Evolutionary conservation across 2,113 vertebrate genomes (phyloP).

Genomic region (Protomyctophum bolini): DNA sequence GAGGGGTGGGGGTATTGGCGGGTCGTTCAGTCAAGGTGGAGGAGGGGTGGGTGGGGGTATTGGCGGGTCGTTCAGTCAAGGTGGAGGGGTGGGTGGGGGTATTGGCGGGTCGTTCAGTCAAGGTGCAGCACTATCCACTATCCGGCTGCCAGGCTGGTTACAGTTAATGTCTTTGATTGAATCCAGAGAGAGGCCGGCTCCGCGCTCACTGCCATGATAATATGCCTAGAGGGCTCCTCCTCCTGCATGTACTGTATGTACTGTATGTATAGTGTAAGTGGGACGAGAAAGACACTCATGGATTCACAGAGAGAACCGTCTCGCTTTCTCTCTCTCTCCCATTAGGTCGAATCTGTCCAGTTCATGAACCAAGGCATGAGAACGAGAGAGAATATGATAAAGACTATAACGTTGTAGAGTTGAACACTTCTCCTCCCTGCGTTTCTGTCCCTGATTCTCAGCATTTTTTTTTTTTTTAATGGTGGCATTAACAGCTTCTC

Average conservation of each 20-base stretch:
- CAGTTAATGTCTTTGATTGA: conserved; percentile 64
- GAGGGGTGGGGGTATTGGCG: conserved; percentile 11
- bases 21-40: conserved; percentile 25
- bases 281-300: conserved; percentile 39
- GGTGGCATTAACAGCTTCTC: no score
- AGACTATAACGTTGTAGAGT: conserved; percentile 25
- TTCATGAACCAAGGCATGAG: conserved; percentile 34
- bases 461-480: background rate
- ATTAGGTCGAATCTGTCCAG: conserved; percentile 39
- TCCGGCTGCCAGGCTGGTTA: conserved; percentile 56
- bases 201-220: conserved; percentile 36
- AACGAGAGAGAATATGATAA: conserved; percentile 20
- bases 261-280: conserved; percentile 18
- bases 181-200: conserved; percentile 56
- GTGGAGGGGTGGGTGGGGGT: conserved; percentile 3
- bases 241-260: no score
- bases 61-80: background rate
- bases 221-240: conserved; percentile 43
- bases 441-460: conserved; percentile 1
- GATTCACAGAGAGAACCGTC: conserved; percentile 39
- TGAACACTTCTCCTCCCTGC: background rate
- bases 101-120: conserved; percentile 29
- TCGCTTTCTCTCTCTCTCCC: conserved; percentile 28
- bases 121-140: conserved; percentile 54
- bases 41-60: background rate